Conservation (phyloP, 2,888 invertebrate genomes). For the Uropetala carovei region DNA sequence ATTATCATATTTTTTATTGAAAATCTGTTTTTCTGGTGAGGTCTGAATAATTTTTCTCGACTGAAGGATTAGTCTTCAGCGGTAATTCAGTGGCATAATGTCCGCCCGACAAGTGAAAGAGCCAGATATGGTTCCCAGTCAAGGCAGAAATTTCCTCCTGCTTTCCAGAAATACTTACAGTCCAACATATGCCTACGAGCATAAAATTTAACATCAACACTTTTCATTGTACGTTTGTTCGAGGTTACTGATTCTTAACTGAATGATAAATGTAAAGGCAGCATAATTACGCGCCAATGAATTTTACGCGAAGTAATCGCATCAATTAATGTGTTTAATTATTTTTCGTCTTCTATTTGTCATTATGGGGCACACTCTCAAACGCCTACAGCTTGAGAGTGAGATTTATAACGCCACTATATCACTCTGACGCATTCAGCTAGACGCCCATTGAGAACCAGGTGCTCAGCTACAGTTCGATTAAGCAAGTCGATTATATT, state of each 20-base stretch:
- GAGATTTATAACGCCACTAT: constrained; percentile 52
- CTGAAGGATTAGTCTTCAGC: too few relatives aligned
- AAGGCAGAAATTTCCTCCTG: too few relatives aligned
- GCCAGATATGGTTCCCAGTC: too few relatives aligned
- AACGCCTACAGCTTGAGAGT: constrained; percentile 43
- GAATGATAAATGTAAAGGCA: constrained; percentile 7
- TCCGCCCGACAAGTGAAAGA: too few relatives aligned
- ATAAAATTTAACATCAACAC: too few relatives aligned
- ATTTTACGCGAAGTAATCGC: neutral
- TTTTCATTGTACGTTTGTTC: too few relatives aligned
- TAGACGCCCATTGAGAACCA: constrained; percentile 64
- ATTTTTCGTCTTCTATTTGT: constrained; percentile 23
- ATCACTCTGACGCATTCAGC: constrained; percentile 53
- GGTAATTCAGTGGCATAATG: too few relatives aligned
- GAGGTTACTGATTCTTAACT: neutral
- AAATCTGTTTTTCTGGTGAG: too few relatives aligned
- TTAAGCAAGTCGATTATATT: constrained; percentile 62
- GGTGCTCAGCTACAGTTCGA: constrained; percentile 54
- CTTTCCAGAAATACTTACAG: too few relatives aligned
- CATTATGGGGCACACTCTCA: constrained; percentile 25
- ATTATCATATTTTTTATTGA: too few relatives aligned
- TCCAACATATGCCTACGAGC: too few relatives aligned
- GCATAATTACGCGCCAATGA: neutral
- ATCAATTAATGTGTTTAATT: constrained; percentile 18
- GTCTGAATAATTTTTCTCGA: too few relatives aligned